phyloP scores from a whole-genome alignment of 2,888 invertebrate genomes.

The Caenorhabditis sinica region DNA sequence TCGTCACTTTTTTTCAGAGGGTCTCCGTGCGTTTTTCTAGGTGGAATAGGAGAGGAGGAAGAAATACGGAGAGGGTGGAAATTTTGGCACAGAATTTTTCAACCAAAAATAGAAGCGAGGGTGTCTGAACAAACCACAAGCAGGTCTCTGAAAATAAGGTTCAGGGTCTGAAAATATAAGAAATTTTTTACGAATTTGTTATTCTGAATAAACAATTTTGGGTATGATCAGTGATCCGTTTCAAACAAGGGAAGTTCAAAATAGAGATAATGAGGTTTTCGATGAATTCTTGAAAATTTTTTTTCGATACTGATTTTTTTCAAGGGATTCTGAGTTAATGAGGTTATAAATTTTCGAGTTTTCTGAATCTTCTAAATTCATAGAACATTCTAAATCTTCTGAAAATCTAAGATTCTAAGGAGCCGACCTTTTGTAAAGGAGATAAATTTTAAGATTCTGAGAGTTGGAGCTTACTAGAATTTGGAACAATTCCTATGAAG shows the following conservation, averaged over 20 bases:
- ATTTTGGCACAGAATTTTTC: too few species aligned
- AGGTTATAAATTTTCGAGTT: background rate
- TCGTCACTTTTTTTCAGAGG: slow-evolving; percentile 18
- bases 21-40: background rate
- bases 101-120: too few species aligned
- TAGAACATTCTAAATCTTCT: background rate
- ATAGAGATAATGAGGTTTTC: background rate
- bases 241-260: background rate
- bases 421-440: background rate
- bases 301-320: background rate
- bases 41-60: background rate
- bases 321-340: background rate
- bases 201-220: background rate
- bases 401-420: background rate
- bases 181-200: too few species aligned
- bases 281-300: background rate
- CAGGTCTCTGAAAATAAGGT: too few species aligned
- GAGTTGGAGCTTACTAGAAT: background rate
- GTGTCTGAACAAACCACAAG: too few species aligned
- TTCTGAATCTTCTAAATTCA: background rate
- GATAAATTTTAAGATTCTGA: background rate
- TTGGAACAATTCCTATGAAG: background rate
- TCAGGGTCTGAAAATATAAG: too few species aligned
- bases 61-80: too few species aligned
- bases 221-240: background rate